Percentiles rank a stretch among this genome's conserved stretches.
Conservation (phyloP, 2,797 vertebrate species). For the Peromyscus eremicus region DNA sequence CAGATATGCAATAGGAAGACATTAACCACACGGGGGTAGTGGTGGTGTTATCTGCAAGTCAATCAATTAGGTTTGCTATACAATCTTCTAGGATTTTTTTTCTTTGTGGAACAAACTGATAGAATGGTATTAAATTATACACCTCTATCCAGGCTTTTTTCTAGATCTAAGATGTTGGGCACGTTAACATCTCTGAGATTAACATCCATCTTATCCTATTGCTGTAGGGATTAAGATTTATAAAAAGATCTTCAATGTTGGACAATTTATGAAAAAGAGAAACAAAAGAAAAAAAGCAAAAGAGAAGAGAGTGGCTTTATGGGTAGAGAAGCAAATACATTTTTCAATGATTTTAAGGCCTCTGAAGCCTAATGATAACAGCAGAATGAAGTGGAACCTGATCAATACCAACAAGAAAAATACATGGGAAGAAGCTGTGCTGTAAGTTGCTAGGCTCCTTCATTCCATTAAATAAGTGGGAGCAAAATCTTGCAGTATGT, state of each 20-base stretch:
- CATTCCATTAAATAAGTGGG: neutral
- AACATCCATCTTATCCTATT: constrained; percentile 8
- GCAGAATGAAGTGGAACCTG: neutral
- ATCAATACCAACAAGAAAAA: neutral
- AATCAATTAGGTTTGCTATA: neutral
- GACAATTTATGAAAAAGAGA: neutral
- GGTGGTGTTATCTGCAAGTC: neutral
- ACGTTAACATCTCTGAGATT: neutral
- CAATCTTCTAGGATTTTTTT: constrained; percentile 9
- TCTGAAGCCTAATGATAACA: neutral
- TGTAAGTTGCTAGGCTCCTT: neutral
- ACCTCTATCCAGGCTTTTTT: neutral
- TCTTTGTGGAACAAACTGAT: neutral
- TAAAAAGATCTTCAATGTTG: neutral
- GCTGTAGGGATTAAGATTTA: neutral
- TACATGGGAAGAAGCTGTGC: neutral
- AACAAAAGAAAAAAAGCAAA: neutral
- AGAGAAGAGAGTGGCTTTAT: neutral
- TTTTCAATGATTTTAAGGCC: neutral
- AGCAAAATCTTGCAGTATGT: neutral
- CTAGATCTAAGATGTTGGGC: neutral
- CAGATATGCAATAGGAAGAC: neutral
- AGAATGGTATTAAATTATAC: neutral
- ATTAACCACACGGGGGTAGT: neutral
- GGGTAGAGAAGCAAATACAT: neutral